Percentiles rank a stretch among this genome's conserved stretches.
Conservation (phyloP, 2,113 vertebrate species). For the Eidolon helvum region DNA sequence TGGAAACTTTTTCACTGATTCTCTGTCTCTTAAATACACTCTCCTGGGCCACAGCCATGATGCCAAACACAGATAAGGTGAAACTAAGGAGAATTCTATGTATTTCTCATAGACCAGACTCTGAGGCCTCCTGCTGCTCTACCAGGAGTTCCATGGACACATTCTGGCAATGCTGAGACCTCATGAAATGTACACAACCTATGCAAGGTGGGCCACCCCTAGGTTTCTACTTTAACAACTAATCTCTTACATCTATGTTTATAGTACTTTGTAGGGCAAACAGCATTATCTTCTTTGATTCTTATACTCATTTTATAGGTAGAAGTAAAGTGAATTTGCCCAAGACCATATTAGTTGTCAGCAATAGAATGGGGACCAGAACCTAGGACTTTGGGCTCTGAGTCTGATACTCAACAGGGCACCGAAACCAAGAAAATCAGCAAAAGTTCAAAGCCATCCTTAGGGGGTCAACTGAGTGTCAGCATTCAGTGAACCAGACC, state of each 20-base stretch:
- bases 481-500: background rate
- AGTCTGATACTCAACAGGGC: background rate
- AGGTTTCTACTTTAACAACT: background rate
- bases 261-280: background rate
- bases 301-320: background rate
- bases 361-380: background rate
- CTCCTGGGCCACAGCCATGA: background rate
- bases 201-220: background rate
- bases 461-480: background rate
- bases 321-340: background rate
- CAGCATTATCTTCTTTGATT: background rate
- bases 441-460: background rate
- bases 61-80: background rate
- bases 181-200: background rate
- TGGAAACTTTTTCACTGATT: background rate
- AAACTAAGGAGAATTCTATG: background rate
- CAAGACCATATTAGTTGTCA: background rate
- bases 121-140: background rate
- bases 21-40: background rate
- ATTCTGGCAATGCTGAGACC: background rate
- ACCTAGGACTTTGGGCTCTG: background rate
- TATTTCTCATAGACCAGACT: background rate
- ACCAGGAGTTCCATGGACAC: background rate
- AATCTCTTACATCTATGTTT: background rate
- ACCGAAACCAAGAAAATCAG: background rate